phyloP scores from a whole-genome alignment of 2,797 vertebrate species.

The Tapera naevia region DNA sequence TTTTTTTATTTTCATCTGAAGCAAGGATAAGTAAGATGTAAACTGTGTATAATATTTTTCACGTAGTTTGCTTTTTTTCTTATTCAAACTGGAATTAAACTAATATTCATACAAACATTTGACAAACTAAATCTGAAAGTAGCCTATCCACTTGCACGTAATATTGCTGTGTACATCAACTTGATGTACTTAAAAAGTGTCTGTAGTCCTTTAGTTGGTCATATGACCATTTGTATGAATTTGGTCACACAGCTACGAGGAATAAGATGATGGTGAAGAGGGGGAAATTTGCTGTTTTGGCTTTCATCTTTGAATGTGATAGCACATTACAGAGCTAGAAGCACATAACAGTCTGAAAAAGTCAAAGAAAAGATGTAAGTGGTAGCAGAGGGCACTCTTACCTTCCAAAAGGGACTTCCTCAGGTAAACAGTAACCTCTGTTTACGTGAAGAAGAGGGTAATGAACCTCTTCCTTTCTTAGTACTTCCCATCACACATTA shows the following conservation, averaged over 20 bases:
- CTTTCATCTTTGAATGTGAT: neutral
- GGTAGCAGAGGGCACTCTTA: neutral
- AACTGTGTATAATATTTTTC: constrained; percentile 19
- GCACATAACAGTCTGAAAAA: neutral
- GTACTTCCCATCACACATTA: neutral
- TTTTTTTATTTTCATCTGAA: neutral
- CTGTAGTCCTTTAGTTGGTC: neutral
- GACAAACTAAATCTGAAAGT: neutral
- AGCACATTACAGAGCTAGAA: neutral
- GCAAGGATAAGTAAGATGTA: constrained; percentile 6
- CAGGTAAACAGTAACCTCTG: neutral
- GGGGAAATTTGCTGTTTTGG: neutral
- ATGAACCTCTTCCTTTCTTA: neutral
- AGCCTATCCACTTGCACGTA: neutral
- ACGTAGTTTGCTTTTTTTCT: neutral
- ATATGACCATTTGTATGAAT: neutral
- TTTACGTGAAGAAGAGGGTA: too few species aligned
- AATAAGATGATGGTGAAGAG: neutral
- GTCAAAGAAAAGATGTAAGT: neutral
- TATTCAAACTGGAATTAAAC: neutral
- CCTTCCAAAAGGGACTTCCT: neutral
- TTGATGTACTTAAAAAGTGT: neutral
- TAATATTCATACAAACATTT: neutral
- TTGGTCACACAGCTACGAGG: neutral
- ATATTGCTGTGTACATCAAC: neutral